phyloP scores from a whole-genome alignment of 2,797 vertebrate species.

The Phylloscopus collybita region DNA sequence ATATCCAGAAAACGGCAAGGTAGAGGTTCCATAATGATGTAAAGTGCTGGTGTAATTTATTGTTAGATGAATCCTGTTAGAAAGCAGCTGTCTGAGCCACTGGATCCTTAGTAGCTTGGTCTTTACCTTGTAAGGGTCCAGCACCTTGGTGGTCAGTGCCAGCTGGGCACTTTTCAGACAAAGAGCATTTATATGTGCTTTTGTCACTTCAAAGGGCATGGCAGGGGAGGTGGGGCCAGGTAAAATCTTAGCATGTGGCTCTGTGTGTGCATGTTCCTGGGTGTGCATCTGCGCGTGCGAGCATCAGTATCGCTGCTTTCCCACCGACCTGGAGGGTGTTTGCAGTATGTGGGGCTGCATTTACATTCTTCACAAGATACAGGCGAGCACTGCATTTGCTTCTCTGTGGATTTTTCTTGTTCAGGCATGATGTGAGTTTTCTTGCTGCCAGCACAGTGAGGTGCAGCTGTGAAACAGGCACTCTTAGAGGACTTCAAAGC shows the following conservation, averaged over 20 bases:
- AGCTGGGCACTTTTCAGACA: background rate
- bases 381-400: background rate
- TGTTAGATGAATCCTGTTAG: background rate
- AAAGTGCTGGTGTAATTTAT: background rate
- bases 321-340: accelerated
- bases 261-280: background rate
- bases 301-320: background rate
- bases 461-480: background rate
- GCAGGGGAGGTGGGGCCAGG: background rate
- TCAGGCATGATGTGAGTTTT: background rate
- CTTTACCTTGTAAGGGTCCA: background rate
- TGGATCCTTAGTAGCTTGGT: background rate
- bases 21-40: background rate
- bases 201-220: background rate
- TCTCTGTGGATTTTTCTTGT: background rate
- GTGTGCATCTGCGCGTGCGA: accelerated
- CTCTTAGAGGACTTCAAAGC: background rate
- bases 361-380: background rate
- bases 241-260: background rate
- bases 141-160: background rate
- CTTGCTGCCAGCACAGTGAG: background rate
- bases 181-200: background rate
- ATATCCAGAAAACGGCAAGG: background rate
- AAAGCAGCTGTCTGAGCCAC: background rate
- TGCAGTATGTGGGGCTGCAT: background rate